Percentiles rank a stretch among this genome's conserved stretches.
Conservation (phyloP, 2,797 vertebrate species). For the Rhinogobio ventralis region DNA sequence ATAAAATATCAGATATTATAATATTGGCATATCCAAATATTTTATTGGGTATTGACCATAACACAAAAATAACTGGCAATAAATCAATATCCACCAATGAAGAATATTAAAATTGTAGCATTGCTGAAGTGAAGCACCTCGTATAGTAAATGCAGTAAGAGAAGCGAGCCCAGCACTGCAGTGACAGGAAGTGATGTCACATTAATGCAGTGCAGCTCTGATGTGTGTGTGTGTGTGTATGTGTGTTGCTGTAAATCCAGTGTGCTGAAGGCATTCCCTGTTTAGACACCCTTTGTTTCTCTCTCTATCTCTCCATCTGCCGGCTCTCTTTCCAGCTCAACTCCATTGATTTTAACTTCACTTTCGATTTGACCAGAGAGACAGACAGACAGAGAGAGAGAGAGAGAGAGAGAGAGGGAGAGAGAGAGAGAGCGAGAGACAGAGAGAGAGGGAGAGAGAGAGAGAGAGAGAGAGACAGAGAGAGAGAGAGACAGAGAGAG, state of each 20-base stretch:
- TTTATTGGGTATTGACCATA: not conserved
- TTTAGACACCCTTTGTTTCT: constrained; percentile 22
- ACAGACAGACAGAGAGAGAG: constrained; percentile 1
- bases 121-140: not conserved
- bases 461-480: too few relatives aligned
- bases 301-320: not conserved
- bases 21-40: not conserved
- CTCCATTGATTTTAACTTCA: constrained; percentile 80
- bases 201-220: not conserved
- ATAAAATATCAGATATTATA: not conserved
- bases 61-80: not conserved
- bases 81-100: not conserved
- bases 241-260: constrained; percentile 11
- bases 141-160: not conserved
- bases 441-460: too few relatives aligned
- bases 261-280: constrained; percentile 2
- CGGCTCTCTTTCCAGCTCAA: constrained; percentile 54
- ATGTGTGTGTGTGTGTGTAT: not conserved
- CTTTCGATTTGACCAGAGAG: constrained; percentile 73
- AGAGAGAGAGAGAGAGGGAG: not conserved
- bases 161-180: not conserved
- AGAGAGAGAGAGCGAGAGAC: not conserved
- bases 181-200: constrained; percentile 32
- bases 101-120: not conserved
- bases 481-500: too few relatives aligned